phyloP scores from a whole-genome alignment of 2,113 vertebrate species.

The Motacilla alba region DNA sequence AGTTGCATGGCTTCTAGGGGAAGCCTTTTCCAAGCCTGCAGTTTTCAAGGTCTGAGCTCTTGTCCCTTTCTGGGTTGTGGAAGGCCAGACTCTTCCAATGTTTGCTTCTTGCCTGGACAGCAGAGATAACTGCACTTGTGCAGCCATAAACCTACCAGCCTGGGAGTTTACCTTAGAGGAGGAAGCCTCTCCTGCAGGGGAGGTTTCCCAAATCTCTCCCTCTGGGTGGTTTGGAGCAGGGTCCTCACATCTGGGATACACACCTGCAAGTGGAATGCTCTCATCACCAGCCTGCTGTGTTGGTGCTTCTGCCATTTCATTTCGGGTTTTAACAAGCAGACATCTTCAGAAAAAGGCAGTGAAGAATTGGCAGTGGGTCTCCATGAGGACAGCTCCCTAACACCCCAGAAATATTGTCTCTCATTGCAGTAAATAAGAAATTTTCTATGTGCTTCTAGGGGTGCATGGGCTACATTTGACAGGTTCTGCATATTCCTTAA shows the following conservation, averaged over 20 bases:
- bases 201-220: background rate
- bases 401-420: background rate
- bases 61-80: background rate
- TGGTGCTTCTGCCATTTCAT: background rate
- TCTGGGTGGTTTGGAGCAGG: background rate
- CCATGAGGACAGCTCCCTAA: background rate
- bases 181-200: background rate
- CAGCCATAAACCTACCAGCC: background rate
- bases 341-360: background rate
- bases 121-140: background rate
- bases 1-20: background rate
- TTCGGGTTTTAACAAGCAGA: background rate
- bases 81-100: fast-evolving
- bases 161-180: background rate
- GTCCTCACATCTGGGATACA: fast-evolving
- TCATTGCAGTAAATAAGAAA: background rate
- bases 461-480: background rate
- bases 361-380: background rate
- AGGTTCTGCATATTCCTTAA: background rate
- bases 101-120: background rate
- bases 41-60: background rate
- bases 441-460: background rate
- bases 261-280: background rate
- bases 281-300: background rate
- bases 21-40: background rate